Evolutionary conservation across 2,113 vertebrate species (phyloP), one percentile per base, ranked within the genome.

Genomic region (Serilophus lunatus): DNA sequence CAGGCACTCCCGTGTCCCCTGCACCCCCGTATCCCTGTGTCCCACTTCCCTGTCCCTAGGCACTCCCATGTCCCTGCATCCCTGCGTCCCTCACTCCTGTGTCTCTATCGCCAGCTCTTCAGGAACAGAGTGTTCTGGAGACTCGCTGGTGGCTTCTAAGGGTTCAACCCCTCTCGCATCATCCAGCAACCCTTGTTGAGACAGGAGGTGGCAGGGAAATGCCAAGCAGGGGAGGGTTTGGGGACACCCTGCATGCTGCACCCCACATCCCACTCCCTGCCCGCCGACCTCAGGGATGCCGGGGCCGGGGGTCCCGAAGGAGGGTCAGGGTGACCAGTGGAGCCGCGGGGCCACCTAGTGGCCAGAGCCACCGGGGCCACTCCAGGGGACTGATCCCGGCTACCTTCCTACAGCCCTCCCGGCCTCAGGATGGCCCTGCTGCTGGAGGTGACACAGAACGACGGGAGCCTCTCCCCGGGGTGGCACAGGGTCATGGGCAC

Each of bases 381-480:
- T 7, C 53, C 18, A 10, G 45, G 29, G 8, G 23, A 29, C 47
- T 10, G 25, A 12, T 54, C 24, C 45, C 29, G 6, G 24, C 9
- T 45, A 35, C 11, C 6, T 20, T 18, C 7, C 61, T n/a, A 12
- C 63, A 40, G 45, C 51, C 7, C 2, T 6, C 17, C 29, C n/a
- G 11, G 61, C 38, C 61, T 40, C 53, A 23, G 54, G 11, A 18
- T 10, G 28, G 28, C 29, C 25, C n/a, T 47, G 54, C 9, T 36
- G 13, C 16, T 4, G 3, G 4, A 10, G 7, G 3, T 45, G 66
- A n/a, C 59, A 79, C 5, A 18, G 5, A 3, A 9, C 2, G 1
- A 29, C 1, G 5, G 12, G 16, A 23, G 31, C 45, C 35, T 64
- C 4, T 15, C 19, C 9, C 13, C 5, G 2, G 8, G 18, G 5